Percentiles rank a stretch among this genome's conserved stretches.
phyloP scores from a whole-genome alignment of 2,888 invertebrate species.

The Petrophora chlorosata region DNA sequence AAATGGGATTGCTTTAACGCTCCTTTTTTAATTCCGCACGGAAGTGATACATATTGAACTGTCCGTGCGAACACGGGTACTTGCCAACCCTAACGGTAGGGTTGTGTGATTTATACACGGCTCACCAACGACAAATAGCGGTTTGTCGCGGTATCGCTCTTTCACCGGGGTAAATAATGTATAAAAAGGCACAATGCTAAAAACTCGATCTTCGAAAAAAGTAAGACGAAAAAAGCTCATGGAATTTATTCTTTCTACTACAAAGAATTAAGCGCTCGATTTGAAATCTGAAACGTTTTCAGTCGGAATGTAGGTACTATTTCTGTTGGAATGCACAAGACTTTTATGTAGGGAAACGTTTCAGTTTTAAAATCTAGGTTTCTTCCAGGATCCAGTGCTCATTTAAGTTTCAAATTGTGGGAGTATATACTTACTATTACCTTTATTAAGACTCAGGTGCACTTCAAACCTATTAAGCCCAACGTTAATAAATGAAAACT shows the following conservation, averaged over 20 bases:
- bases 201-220: slow-evolving; percentile 37
- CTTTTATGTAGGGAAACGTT: no score
- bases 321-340: slow-evolving; percentile 12
- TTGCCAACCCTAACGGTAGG: slow-evolving; percentile 54
- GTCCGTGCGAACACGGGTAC: slow-evolving; percentile 42
- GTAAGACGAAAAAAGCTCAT: slow-evolving; percentile 11
- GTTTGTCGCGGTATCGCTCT: slow-evolving; percentile 77
- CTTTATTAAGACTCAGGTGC: slow-evolving; percentile 33
- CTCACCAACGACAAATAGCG: slow-evolving; percentile 78
- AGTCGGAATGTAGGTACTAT: slow-evolving; percentile 1
- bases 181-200: slow-evolving; percentile 55
- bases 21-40: slow-evolving; percentile 31
- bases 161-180: slow-evolving; percentile 71
- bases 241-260: slow-evolving; percentile 13
- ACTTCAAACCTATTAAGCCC: slow-evolving; percentile 26
- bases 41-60: slow-evolving; percentile 48
- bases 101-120: slow-evolving; percentile 74
- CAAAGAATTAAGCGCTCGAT: slow-evolving; percentile 37
- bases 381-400: background rate
- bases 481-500: slow-evolving; percentile 35
- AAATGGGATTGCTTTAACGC: slow-evolving; percentile 32
- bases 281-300: slow-evolving; percentile 14
- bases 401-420: slow-evolving; percentile 21
- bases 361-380: slow-evolving; percentile 5
- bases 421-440: no score